A percentile compares a stretch with the other conserved stretches of the same genome.
Conservation (phyloP, 2,888 invertebrate species). For the Sarcophaga rosellei region DNA sequence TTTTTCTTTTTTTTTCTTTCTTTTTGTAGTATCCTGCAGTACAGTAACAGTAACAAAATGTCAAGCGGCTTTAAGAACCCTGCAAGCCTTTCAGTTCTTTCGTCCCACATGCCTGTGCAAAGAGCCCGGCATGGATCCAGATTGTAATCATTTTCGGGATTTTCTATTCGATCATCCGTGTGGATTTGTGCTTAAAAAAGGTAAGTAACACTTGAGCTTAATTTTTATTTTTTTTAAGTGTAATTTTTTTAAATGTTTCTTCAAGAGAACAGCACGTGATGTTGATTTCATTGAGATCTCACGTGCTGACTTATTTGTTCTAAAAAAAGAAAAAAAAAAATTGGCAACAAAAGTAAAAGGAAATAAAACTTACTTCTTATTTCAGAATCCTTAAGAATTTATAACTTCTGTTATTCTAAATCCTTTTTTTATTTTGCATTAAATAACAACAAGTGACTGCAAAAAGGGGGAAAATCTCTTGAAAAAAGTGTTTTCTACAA, state of each 20-base stretch:
- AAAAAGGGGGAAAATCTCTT: not conserved
- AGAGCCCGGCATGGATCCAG: conserved; percentile 94
- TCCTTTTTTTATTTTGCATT: not conserved
- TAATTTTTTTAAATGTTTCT: not conserved
- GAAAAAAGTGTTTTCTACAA: not conserved
- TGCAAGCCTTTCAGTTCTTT: conserved; percentile 96
- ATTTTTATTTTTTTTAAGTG: too few relatives aligned
- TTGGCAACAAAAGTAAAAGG: not conserved
- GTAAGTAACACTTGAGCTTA: conserved; percentile 82
- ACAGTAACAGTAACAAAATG: conserved; percentile 96
- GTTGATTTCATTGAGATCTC: conserved; percentile 33
- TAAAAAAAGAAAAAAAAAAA: not conserved
- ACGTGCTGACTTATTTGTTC: conserved; percentile 29
- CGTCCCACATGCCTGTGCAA: conserved; percentile 95
- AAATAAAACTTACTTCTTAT: conserved; percentile 8
- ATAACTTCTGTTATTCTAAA: not conserved
- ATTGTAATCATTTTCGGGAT: conserved; percentile 95
- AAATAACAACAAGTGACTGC: not conserved
- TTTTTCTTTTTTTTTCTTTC: conserved; percentile 39
- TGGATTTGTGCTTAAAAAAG: conserved; percentile 94
- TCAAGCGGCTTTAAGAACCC: conserved; percentile 93
- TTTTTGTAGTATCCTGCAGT: conserved; percentile 92
- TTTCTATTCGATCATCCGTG: conserved; percentile 97
- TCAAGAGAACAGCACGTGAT: conserved; percentile 27
- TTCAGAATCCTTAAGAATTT: not conserved